These are phyloP conservation scores for Mystacides longicornis DNA, from an alignment of 2,888 invertebrate genomes.

Conservation along the genomic window DNA sequence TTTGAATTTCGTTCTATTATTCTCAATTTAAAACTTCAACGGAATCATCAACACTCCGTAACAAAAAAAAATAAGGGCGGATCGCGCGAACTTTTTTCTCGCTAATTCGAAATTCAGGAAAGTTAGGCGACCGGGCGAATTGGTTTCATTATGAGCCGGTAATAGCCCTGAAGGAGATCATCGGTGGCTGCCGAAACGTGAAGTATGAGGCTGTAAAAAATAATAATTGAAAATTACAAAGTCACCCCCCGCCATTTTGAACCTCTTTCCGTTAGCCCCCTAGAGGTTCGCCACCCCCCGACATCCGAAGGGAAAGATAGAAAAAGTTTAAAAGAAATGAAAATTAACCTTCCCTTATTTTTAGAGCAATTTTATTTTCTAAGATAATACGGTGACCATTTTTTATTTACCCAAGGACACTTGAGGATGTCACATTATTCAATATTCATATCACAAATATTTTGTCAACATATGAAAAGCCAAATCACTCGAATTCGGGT, in stretches of 20 bases:
- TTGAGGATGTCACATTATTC: no score
- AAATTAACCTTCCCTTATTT: conserved; percentile 24
- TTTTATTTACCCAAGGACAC: no score
- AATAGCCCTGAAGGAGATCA: background rate
- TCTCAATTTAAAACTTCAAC: no score
- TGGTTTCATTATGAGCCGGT: background rate
- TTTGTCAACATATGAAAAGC: no score
- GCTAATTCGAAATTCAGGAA: background rate
- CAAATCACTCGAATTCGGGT: no score
- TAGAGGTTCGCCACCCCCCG: conserved; percentile 5
- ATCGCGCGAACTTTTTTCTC: no score
- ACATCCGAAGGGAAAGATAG: conserved; percentile 22
- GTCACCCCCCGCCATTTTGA: background rate
- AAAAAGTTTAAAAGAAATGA: conserved; percentile 24
- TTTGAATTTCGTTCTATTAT: no score
- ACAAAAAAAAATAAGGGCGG: no score
- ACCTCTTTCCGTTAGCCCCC: no score
- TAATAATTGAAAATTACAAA: conserved; percentile 25
- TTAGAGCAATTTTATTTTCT: conserved; percentile 17
- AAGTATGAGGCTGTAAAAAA: conserved; percentile 19
- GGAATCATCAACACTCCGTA: no score
- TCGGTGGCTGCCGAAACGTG: conserved; percentile 19
- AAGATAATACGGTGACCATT: background rate
- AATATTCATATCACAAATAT: no score
- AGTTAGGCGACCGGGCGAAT: background rate